Base-by-base conservation (phyloP, 2,113 vertebrate species). In the Lamprologus sp. region DNA sequence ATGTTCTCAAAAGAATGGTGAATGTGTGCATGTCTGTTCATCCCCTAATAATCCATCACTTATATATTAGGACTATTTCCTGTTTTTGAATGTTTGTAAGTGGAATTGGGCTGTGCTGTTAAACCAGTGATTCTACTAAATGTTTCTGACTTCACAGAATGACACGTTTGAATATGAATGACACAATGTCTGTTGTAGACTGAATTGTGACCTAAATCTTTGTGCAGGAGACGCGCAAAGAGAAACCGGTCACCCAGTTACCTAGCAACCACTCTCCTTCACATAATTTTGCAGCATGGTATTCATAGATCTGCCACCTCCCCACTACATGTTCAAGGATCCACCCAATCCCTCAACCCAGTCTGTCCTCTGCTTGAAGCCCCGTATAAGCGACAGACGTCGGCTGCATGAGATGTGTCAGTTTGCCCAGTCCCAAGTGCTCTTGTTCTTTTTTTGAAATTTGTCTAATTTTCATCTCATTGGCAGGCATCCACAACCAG, bases 401-500 rank as follows among this genome's bases (percentile, higher is more conserved):
- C 35, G 63, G 88, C 91, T 96, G 95, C 95, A 96, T 96, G 94
- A 93, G 63, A 90, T 88, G 23, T 95, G 63, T 94, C 80, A 91
- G 49, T 92, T 87, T 89, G 85, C 80, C 45, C 55, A 73, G 33
- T 86, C 87, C 89, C 75, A 90, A 37, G 9, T 83, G 37, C 9
- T 63, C 13, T 56, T 31, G 21, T 49, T 84, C 42, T 23, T 21
- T 70, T 58, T 60, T 65, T 35, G 28, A 42, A 35, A 9, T 87
- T 28, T 60, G 5, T 84, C 35, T 87, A 12, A 86, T 80, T 89
- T 1, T 91, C 88, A 21, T 96, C 54, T 96, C 7, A 1, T 94
- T 90, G 4, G 37, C 94, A 97, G 96, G 95, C 87, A 37, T 96
- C 96, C 26, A 95, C 95, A 63, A 96, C 84, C 90, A 96, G 94